Base-by-base conservation (phyloP, 2,888 invertebrate species). In the Cryptops parisi region DNA sequence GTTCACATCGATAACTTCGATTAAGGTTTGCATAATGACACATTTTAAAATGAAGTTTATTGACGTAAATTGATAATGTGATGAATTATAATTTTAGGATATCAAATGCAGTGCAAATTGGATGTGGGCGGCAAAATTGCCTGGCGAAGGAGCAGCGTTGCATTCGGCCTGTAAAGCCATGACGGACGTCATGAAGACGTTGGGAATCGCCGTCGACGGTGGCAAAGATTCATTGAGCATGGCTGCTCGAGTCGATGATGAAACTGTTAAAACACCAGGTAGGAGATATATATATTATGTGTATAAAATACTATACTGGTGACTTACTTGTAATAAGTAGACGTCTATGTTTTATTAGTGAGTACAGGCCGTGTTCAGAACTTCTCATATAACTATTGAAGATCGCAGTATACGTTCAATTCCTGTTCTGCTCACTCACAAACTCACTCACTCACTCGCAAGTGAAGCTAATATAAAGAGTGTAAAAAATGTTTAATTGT, bases 121-220 rank as follows among this genome's bases (percentile, higher is more conserved):
- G 97, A 98, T 98, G 98, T 98, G 97, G 97, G 84, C 93, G 0
- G 97, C 96, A 12, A 97, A 97, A 72, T 73, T 91, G 19, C 82
- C 85, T 0, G 88, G 85, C 0, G 96, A 94, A 68, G 97, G 96
- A 1, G 88, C 87, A 1, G 79, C 82, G 17, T 73, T 98, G 24
- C 84, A 82, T 58, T 81, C 81, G 57, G 90, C 97, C 0, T 96
- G 96, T 64, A 72, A 73, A 39, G 88, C 91, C 17, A 84, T 96
- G 78, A 91, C 93, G 66, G 71, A 73, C 2, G 76, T 90, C 2
- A 89, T 97, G 89, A 72, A 74, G 4, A 68, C 76, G 60, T 71
- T 96, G 1, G 90, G 83, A 33, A 80, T 94, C 22, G 96, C 91
- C 5, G 79, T 96, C 21, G 96, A 97, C 68, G 96, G 97, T 27